Evolutionary conservation across 2,113 vertebrate genomes (phyloP).

Genomic region (Trachemys scripta): DNA sequence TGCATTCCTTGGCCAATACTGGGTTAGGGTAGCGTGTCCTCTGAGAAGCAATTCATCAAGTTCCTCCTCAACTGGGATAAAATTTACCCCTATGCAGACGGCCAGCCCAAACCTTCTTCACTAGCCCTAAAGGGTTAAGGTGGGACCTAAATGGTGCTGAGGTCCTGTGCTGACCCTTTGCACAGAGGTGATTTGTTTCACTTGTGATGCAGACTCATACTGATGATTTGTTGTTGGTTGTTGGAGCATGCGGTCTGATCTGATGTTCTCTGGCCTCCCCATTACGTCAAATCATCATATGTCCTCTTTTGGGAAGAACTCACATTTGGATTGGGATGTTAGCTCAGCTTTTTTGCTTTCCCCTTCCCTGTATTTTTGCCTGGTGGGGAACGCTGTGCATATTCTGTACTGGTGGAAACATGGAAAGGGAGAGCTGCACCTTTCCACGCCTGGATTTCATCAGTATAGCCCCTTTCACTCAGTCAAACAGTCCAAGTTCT

Average conservation of each 20-base stretch:
- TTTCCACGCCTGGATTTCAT: background rate
- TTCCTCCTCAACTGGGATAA: background rate
- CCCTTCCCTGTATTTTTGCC: background rate
- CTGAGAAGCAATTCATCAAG: rapidly evolving
- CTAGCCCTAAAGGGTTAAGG: background rate
- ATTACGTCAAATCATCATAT: background rate
- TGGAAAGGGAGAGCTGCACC: background rate
- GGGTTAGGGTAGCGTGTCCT: background rate
- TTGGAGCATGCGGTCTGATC: background rate
- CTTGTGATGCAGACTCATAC: background rate
- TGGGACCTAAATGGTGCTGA: background rate
- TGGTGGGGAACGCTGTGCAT: background rate
- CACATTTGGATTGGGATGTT: background rate
- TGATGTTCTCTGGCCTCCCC: background rate
- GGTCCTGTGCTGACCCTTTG: background rate
- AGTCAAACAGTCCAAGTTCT: background rate
- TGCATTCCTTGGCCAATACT: background rate
- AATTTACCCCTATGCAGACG: background rate
- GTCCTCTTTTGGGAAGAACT: background rate
- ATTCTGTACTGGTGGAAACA: conserved; percentile 8
- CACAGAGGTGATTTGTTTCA: background rate
- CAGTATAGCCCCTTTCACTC: background rate
- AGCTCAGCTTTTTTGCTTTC: rapidly evolving
- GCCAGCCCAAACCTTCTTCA: background rate
- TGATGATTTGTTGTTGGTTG: background rate